Evolutionary conservation across 2,797 vertebrate genomes (phyloP).

Genomic region (Chelmon rostratus): DNA sequence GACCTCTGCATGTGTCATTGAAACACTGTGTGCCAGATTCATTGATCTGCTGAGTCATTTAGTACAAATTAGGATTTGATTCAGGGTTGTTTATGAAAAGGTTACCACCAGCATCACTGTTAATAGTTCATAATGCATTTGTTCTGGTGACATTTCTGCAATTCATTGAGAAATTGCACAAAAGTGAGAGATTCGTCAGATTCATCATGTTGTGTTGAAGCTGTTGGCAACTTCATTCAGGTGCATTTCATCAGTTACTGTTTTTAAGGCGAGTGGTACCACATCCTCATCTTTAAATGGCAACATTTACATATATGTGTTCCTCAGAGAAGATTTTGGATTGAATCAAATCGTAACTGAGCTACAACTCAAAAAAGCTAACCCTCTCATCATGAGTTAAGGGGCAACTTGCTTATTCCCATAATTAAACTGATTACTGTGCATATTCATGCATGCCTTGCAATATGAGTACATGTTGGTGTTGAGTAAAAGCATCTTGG

Average conservation of each 20-base stretch:
- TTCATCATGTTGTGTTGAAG: neutral
- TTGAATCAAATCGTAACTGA: neutral
- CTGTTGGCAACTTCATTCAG: neutral
- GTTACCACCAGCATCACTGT: neutral
- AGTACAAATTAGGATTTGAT: neutral
- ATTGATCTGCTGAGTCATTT: neutral
- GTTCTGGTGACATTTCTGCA: neutral
- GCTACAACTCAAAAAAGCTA: neutral
- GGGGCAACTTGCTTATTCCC: neutral
- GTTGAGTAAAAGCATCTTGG: neutral
- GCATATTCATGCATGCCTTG: neutral
- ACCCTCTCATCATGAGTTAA: neutral
- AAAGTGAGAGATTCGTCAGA: neutral
- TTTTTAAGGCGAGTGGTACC: neutral
- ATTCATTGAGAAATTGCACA: neutral
- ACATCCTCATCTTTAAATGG: neutral
- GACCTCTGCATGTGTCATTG: neutral
- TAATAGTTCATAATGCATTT: slow-evolving; percentile 14
- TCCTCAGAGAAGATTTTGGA: neutral
- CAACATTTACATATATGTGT: neutral
- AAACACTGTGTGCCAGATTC: neutral
- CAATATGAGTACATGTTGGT: neutral
- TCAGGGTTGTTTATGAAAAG: neutral
- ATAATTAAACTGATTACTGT: neutral
- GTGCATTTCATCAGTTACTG: neutral